These are phyloP conservation scores for Bostrychus sinensis DNA, from an alignment of 2,113 vertebrate species.

Conservation along the genomic window DNA sequence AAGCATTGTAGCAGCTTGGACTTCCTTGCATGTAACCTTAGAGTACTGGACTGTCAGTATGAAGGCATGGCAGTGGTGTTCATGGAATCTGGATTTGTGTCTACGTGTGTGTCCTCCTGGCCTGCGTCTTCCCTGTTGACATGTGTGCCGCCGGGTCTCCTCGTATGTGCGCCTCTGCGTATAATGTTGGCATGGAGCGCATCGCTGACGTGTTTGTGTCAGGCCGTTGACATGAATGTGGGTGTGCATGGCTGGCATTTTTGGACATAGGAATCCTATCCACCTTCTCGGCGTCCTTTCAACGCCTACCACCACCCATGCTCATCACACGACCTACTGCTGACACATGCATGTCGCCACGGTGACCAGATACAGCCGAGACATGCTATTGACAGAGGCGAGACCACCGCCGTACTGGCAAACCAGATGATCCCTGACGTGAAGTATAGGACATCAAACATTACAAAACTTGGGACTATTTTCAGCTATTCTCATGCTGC, in stretches of 20 bases:
- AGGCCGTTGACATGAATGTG: constrained; percentile 25
- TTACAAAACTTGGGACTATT: no score
- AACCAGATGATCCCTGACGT: constrained; percentile 16
- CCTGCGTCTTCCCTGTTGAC: constrained; percentile 39
- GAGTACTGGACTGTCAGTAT: constrained; percentile 57
- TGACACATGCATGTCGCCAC: constrained; percentile 62
- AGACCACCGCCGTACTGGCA: constrained; percentile 35
- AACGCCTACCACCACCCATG: constrained; percentile 43
- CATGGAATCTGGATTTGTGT: constrained; percentile 63
- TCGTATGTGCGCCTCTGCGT: constrained; percentile 5
- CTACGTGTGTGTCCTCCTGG: constrained; percentile 53
- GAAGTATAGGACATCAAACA: not conserved
- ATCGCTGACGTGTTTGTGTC: constrained; percentile 25
- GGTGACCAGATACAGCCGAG: constrained; percentile 55
- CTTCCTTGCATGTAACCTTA: constrained; percentile 59
- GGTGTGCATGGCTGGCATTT: constrained; percentile 43
- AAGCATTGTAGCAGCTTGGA: constrained; percentile 42
- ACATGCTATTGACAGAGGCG: constrained; percentile 42
- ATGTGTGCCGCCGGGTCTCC: constrained; percentile 13
- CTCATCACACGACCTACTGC: constrained; percentile 41
- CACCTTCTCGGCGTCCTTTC: constrained; percentile 49
- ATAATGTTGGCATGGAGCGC: constrained; percentile 26
- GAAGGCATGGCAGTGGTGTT: constrained; percentile 50
- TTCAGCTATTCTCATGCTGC: no score
- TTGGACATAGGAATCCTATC: constrained; percentile 54